phyloP scores from a whole-genome alignment of 2,113 vertebrate species.

The Myiopsitta monachus region DNA sequence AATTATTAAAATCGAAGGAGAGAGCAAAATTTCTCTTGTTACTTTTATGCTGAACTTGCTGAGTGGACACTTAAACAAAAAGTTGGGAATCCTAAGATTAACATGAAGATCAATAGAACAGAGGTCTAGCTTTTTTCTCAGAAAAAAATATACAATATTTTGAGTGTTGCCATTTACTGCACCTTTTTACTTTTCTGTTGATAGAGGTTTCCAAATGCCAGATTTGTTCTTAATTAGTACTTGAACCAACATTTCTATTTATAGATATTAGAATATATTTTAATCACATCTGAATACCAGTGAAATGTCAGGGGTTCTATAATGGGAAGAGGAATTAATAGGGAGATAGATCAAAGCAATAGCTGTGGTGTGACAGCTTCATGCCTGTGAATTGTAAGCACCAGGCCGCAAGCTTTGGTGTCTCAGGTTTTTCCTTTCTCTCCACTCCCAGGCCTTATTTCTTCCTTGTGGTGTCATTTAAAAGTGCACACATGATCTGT shows the following conservation, averaged over 20 bases:
- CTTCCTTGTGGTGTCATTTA: not conserved
- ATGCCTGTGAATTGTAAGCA: not conserved
- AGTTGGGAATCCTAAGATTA: not conserved
- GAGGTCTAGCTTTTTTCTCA: not conserved
- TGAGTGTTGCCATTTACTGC: conserved; percentile 6
- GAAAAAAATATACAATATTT: not conserved
- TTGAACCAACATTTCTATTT: conserved; percentile 72
- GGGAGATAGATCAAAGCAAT: conserved; percentile 51
- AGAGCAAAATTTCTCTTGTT: not conserved
- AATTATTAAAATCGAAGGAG: not conserved
- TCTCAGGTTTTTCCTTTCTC: not conserved
- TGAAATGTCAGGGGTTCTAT: conserved; percentile 68
- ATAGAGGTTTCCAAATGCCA: conserved; percentile 59
- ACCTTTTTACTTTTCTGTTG: conserved; percentile 62
- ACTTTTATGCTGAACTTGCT: not conserved
- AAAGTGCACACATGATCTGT: not conserved
- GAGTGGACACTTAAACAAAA: not conserved
- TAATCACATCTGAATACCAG: conserved; percentile 57
- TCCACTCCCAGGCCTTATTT: not conserved
- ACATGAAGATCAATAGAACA: not conserved
- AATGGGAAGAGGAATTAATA: conserved; percentile 46
- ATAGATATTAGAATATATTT: conserved; percentile 72
- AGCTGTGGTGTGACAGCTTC: conserved; percentile 22
- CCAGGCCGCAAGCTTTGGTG: not conserved
- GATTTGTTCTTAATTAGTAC: conserved; percentile 72